phyloP scores from a whole-genome alignment of 2,797 vertebrate species.

The Gymnopithys bicolor region DNA sequence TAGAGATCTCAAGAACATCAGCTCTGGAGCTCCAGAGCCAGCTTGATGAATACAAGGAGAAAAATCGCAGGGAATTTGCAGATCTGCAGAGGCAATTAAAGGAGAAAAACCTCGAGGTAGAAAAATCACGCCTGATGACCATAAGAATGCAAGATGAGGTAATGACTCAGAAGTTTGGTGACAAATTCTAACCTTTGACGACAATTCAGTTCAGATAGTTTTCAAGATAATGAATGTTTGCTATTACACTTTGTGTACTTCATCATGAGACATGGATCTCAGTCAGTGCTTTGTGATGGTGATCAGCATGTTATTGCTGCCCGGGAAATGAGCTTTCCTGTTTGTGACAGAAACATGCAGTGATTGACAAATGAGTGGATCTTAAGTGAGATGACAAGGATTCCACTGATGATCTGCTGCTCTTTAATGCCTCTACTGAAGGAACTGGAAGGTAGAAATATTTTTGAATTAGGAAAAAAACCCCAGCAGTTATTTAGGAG shows the following conservation, averaged over 20 bases:
- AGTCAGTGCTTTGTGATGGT: background rate
- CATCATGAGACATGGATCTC: background rate
- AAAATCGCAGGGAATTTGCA: slow-evolving; percentile 86
- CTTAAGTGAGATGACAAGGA: background rate
- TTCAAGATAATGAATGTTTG: background rate
- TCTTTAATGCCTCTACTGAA: background rate
- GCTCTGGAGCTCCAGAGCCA: slow-evolving; percentile 92
- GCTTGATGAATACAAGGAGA: slow-evolving; percentile 93
- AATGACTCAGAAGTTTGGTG: background rate
- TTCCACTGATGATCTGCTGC: background rate
- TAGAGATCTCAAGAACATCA: slow-evolving; percentile 86
- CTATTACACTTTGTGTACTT: accelerated
- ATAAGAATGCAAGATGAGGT: slow-evolving; percentile 91
- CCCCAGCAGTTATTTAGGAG: background rate
- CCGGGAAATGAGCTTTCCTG: background rate
- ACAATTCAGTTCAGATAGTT: background rate
- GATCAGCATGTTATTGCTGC: background rate
- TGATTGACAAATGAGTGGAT: background rate
- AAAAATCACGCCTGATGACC: slow-evolving; percentile 80
- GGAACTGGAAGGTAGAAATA: background rate
- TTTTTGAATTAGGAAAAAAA: background rate
- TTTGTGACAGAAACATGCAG: background rate
- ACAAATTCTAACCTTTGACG: background rate
- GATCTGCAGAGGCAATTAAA: slow-evolving; percentile 90
- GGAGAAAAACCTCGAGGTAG: slow-evolving; percentile 87